These are phyloP conservation scores for Matsumurasca onukii DNA, from an alignment of 1,140 invertebrate species.

Conservation along the genomic window DNA sequence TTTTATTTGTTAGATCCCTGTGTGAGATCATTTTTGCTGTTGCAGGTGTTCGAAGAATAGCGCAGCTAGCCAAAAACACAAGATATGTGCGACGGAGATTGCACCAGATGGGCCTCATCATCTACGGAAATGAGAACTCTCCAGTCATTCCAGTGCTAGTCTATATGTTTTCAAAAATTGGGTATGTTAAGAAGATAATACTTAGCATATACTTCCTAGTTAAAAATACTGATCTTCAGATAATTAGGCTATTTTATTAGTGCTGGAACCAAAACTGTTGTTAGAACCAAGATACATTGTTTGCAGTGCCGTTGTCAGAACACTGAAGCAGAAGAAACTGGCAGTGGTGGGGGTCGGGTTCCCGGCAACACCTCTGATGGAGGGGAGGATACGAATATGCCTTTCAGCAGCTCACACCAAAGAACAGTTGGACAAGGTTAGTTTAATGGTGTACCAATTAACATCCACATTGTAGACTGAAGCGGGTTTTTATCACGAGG, in stretches of 20 bases:
- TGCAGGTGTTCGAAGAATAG: conserved; percentile 67
- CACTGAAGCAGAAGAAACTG: conserved; percentile 76
- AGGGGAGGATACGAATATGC: conserved; percentile 93
- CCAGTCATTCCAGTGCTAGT: conserved; percentile 95
- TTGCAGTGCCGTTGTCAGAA: conserved; percentile 77
- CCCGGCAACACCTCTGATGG: conserved; percentile 95
- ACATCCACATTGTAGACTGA: too few relatives aligned
- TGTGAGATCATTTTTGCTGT: too few relatives aligned
- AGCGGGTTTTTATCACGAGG: too few relatives aligned
- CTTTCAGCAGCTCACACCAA: conserved; percentile 95
- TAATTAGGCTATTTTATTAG: too few relatives aligned
- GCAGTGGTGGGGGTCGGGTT: conserved; percentile 96
- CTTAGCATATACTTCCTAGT: too few relatives aligned
- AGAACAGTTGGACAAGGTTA: conserved; percentile 89
- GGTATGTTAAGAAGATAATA: too few relatives aligned
- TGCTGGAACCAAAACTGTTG: too few relatives aligned
- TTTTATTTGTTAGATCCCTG: too few relatives aligned
- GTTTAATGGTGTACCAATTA: too few relatives aligned
- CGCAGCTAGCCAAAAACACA: conserved; percentile 78
- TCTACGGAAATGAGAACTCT: conserved; percentile 95
- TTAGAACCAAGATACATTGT: too few relatives aligned
- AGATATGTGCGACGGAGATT: conserved; percentile 85
- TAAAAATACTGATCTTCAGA: too few relatives aligned
- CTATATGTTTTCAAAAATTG: conserved; percentile 93
- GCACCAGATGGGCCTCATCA: conserved; percentile 90